These are phyloP conservation scores for Nettapus auritus DNA, from an alignment of 2,113 vertebrate species.

Conservation along the genomic window DNA sequence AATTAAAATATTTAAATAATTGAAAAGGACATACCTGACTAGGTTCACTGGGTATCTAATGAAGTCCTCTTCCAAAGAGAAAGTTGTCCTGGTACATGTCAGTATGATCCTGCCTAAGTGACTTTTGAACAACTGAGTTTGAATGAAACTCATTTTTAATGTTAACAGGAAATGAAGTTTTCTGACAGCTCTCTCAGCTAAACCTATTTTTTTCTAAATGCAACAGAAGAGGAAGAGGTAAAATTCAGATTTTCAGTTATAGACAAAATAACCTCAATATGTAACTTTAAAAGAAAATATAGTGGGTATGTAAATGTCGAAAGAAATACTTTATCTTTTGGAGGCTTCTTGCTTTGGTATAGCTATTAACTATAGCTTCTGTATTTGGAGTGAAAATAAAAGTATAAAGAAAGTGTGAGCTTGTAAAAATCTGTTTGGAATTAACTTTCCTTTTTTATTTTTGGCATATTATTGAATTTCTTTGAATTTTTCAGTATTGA, in stretches of 20 bases:
- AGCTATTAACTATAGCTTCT: background rate
- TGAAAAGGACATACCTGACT: background rate
- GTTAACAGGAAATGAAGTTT: background rate
- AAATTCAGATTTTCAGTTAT: background rate
- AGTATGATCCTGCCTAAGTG: background rate
- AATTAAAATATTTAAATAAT: background rate
- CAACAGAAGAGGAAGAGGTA: background rate
- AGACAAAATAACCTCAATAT: background rate
- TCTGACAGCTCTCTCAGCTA: background rate
- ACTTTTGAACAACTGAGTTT: background rate
- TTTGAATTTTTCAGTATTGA: background rate
- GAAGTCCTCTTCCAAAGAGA: background rate
- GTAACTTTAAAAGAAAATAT: background rate
- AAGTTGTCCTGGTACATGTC: fast-evolving
- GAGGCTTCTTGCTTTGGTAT: background rate
- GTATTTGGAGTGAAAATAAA: background rate
- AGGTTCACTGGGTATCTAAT: background rate
- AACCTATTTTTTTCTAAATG: background rate
- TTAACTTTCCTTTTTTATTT: no score
- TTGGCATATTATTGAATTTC: background rate
- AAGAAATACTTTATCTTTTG: background rate
- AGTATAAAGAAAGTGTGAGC: background rate
- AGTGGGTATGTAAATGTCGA: background rate
- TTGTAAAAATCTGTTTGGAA: background rate
- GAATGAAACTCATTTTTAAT: background rate